phyloP scores from a whole-genome alignment of 2,888 invertebrate genomes.

The Oasisia sp. region DNA sequence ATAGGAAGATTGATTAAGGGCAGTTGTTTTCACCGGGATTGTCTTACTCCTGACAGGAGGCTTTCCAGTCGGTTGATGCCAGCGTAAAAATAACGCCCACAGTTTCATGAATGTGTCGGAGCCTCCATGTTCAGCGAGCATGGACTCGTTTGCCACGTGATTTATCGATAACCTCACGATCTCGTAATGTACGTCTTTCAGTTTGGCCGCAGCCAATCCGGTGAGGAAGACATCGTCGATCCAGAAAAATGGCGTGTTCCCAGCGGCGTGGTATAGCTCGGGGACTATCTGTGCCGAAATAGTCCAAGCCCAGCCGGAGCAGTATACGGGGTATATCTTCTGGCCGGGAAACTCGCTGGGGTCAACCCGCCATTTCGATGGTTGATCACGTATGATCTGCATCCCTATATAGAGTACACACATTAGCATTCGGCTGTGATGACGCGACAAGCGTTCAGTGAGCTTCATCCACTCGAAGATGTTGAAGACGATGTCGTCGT shows the following conservation, averaged over 20 bases:
- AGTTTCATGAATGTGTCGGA: too few species aligned
- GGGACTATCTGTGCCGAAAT: conserved; percentile 49
- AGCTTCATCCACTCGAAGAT: conserved; percentile 40
- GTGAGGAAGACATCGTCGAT: conserved; percentile 61
- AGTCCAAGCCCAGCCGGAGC: conserved; percentile 53
- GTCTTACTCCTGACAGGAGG: too few species aligned
- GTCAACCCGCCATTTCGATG: conserved; percentile 44
- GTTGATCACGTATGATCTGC: conserved; percentile 41
- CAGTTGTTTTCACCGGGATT: too few species aligned
- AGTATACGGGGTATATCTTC: conserved; percentile 51
- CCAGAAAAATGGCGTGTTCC: conserved; percentile 47
- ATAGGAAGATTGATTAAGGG: too few species aligned
- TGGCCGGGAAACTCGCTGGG: conserved; percentile 40
- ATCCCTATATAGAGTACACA: conserved; percentile 43
- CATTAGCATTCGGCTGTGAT: conserved; percentile 51
- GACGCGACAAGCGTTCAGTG: conserved; percentile 23
- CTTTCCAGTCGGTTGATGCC: too few species aligned
- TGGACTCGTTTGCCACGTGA: too few species aligned
- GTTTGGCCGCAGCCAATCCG: conserved; percentile 40
- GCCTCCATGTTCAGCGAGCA: too few species aligned
- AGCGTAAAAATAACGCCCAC: too few species aligned
- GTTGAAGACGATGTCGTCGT: conserved; percentile 50
- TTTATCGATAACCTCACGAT: too few species aligned
- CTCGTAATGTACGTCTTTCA: too few species aligned
- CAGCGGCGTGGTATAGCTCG: conserved; percentile 49